These are phyloP conservation scores for Hyles vespertilio DNA, from an alignment of 1,140 invertebrate species.

Conservation along the genomic window DNA sequence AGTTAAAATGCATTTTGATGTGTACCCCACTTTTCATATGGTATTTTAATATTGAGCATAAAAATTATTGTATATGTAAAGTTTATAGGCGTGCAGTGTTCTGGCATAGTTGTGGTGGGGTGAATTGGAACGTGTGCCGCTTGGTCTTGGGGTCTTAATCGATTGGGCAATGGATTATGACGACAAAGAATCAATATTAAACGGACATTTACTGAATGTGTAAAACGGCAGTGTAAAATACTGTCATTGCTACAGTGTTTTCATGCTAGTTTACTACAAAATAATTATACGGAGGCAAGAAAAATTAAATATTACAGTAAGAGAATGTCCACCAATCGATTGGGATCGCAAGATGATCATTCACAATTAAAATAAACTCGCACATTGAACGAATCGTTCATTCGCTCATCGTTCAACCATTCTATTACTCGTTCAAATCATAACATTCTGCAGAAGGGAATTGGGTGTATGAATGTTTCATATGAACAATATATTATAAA, in stretches of 20 bases:
- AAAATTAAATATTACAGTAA: too few relatives aligned
- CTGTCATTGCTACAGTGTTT: too few relatives aligned
- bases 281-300: too few relatives aligned
- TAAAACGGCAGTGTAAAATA: too few relatives aligned
- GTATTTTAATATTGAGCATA: constrained; percentile 20
- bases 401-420: constrained; percentile 14
- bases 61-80: too few relatives aligned
- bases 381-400: background rate
- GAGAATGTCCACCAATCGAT: background rate
- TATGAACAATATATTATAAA: background rate
- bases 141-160: too few relatives aligned
- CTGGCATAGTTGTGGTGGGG: too few relatives aligned
- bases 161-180: too few relatives aligned
- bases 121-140: too few relatives aligned
- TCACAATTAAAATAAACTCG: background rate
- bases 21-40: constrained; percentile 39
- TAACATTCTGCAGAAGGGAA: constrained; percentile 9
- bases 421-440: constrained; percentile 23
- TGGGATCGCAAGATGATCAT: constrained; percentile 1
- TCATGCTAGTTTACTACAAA: too few relatives aligned
- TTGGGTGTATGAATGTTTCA: constrained; percentile 1
- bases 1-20: constrained; percentile 49
- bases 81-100: background rate
- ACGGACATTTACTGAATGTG: too few relatives aligned
- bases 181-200: too few relatives aligned